Evolutionary conservation across 2,888 invertebrate genomes (phyloP), one percentile per base, ranked within the genome.

Genomic region (Crossocerus cetratus): DNA sequence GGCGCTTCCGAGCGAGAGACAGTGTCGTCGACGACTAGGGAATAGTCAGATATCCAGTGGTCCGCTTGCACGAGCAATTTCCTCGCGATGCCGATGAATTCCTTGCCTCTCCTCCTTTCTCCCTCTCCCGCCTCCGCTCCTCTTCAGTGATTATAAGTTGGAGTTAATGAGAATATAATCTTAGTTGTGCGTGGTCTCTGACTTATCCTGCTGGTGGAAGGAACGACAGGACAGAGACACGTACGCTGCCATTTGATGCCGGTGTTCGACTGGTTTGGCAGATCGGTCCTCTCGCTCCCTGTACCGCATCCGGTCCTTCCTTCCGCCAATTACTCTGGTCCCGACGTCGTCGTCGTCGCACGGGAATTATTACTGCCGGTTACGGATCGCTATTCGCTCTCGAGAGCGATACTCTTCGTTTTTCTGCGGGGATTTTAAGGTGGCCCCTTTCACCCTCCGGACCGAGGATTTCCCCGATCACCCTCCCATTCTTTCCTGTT

Each of bases 91-190:
- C 67, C 72, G 70, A 76, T 72, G 66, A 72, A 72, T 83, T 83
- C 78, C 73, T 73, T 72, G 68, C 70, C 61, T 65, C 60, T 58
- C 59, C 53, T 66, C 74, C 77, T 62, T 16, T 32, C 32, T 11
- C 16, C 14, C 49, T 49, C 49, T 16, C n/a, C n/a, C n/a, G n/a
- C n/a, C n/a, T n/a, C n/a, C n/a, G n/a, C n/a, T n/a, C n/a, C n/a
- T 14, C 14, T 11, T 49, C 49, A 16, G 49, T 32, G 32, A 32
- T 32, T 32, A 32, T 32, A 61, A 80, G 60, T 64, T 32, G 67
- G 72, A 74, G 72, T 84, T 88, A 86, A 88, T 85, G 88, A 84
- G 87, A 88, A 86, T 86, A 86, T 88, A 88, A 88, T 88, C 84
- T 86, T 82, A 80, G 81, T 83, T 86, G 88, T 88, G 88, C 87